Evolutionary conservation across 2,113 vertebrate species (phyloP).

Genomic region (Chiloscyllium plagiosum): DNA sequence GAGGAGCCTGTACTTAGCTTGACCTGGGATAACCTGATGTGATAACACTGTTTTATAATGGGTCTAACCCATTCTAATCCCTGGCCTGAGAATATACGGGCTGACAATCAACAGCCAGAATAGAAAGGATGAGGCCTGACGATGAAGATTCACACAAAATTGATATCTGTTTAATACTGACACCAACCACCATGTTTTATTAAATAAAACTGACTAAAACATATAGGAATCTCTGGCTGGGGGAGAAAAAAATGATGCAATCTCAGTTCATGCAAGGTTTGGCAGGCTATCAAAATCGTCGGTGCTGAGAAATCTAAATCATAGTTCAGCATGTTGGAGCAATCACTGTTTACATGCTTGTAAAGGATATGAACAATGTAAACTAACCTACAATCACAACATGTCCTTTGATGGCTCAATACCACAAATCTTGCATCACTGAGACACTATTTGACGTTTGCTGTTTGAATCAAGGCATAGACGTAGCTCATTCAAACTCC

Average conservation of each 20-base stretch:
- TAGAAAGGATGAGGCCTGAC: not conserved
- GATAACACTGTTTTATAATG: not conserved
- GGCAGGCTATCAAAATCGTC: not conserved
- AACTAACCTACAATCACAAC: not conserved
- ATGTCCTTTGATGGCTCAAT: not conserved
- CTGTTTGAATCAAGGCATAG: not conserved
- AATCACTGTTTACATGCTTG: not conserved
- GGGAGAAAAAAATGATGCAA: not conserved
- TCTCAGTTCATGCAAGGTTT: not conserved
- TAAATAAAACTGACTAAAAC: not conserved
- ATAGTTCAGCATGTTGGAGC: not conserved
- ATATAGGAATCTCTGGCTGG: not conserved
- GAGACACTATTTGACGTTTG: conserved; percentile 12
- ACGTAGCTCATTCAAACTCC: not conserved
- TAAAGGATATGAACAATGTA: not conserved
- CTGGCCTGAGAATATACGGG: not conserved
- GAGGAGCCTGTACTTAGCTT: not conserved
- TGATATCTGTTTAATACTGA: not conserved
- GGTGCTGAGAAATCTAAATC: not conserved
- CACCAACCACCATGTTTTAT: not conserved
- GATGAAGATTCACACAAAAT: not conserved
- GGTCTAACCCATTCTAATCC: not conserved
- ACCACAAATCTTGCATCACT: not conserved
- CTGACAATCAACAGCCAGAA: not conserved
- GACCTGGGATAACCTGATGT: not conserved